These are phyloP conservation scores for Stigmatopora argus DNA, from an alignment of 2,113 vertebrate species.

Conservation along the genomic window DNA sequence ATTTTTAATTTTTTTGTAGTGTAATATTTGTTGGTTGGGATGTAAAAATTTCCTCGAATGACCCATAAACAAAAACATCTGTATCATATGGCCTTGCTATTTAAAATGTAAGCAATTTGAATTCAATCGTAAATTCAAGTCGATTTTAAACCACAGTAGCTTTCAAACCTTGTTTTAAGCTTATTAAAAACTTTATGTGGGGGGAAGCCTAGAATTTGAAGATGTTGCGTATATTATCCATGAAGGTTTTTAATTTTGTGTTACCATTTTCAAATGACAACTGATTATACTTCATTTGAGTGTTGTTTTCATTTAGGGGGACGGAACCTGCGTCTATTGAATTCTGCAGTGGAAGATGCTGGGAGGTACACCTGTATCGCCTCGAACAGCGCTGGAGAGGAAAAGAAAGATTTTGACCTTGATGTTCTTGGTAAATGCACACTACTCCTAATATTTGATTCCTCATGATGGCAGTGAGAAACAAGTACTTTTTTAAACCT, in stretches of 20 bases:
- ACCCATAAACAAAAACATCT: too few relatives aligned
- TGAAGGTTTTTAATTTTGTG: background rate
- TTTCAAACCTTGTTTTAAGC: too few relatives aligned
- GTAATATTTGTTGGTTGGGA: too few relatives aligned
- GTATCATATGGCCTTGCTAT: too few relatives aligned
- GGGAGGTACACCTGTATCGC: constrained; percentile 85
- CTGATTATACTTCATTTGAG: background rate
- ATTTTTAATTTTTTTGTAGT: too few relatives aligned
- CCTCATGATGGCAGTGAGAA: constrained; percentile 1
- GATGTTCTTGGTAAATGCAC: constrained; percentile 73
- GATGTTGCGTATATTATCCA: background rate
- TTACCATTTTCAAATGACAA: constrained; percentile 9
- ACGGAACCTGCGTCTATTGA: constrained; percentile 77
- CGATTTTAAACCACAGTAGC: too few relatives aligned
- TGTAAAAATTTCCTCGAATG: too few relatives aligned
- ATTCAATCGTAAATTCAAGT: too few relatives aligned
- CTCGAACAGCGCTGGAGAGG: constrained; percentile 83
- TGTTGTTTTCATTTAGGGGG: constrained; percentile 71
- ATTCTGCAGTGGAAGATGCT: constrained; percentile 69
- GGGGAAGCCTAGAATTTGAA: background rate
- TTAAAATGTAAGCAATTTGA: too few relatives aligned
- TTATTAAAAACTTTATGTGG: too few relatives aligned
- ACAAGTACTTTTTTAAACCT: constrained; percentile 7
- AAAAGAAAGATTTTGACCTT: constrained; percentile 80
- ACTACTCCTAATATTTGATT: background rate